Evolutionary conservation across 2,797 vertebrate genomes (phyloP), one percentile per base, ranked within the genome.

Genomic region (Ambastaia sidthimunki): DNA sequence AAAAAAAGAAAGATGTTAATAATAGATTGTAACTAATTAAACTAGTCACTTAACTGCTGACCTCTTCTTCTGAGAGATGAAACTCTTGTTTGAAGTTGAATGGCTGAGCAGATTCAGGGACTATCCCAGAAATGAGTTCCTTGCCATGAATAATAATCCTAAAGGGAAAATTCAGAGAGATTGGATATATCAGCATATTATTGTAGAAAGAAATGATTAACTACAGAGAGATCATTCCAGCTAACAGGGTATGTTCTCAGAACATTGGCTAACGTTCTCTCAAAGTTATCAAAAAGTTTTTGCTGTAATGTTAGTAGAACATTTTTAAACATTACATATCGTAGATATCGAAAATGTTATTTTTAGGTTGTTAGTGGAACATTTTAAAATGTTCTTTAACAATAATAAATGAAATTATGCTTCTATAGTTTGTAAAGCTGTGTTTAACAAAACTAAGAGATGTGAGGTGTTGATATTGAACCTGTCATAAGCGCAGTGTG

Each of bases 401-500:
- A 28, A 28, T 59, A 11, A 4, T 59, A 23, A 23, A 12, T 10
- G 21, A 23, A 57, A 59, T 25, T 21, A 23, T 23, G 10, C 41
- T 44, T 44, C 10, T 10, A 44, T 10, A 44, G 41, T 44, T 44
- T 44, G 41, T 7, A 37, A 6, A 7, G 34, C 9, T 37, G 34
- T 37, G 6, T 37, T 5, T 6, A 31, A 31, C 31, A 31, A 18
- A 54, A 7, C 2, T 25, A 21, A 60, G 13, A 59, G 11, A 1
- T 60, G 13, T 25, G 23, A 41, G 19, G 31, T 52, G 28, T 65
- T 55, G 23, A 52, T 11, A 66, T 12, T 4, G 21, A 28, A 95
- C 95, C 95, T 93, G 92, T 96, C 95, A 5, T 96, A 96, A 25
- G 95, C 93, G 3, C 94, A 96, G 85, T 89, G 92, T 0, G 94